Base-by-base conservation (phyloP, 2,113 vertebrate species). In the Meles meles region DNA sequence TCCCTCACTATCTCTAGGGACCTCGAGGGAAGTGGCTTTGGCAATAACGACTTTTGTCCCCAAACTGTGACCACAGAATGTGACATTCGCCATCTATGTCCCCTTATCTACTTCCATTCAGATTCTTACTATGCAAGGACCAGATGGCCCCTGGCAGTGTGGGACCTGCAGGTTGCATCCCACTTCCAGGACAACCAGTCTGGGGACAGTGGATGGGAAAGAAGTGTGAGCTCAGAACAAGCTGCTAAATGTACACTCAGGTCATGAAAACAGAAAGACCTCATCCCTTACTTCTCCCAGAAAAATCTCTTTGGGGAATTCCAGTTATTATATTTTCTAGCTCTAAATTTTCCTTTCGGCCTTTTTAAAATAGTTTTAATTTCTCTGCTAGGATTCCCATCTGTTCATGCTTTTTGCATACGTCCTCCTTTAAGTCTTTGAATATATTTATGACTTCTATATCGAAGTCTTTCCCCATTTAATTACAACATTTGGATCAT, bases 291-390 rank as follows among this genome's bases (percentile, higher is more conserved):
- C 13, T 76, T 86, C 84, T 96, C 71, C 82, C 93, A 82, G 92
- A 76, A 98, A 94, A 96, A 93, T 96, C 14, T 90, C 81, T 97
- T 65, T 95, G 61, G 86, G 91, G 42, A 87, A 29, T 74, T 74
- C 31, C 15, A 49, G 18, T 63, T 47, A 63, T 76, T 85, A 25
- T 85, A 49, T 42, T 85, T 63, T 49, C 55, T 85, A 4, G 4
- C 25, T 63, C 34, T 76, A 29, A 76, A 31, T 63, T 85, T 85
- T 76, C 55, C 81, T 42, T 63, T 63, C 52, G 34, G 55, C 34
- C 34, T 93, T 44, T 63, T 52, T 65, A 39, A 39, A 85, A 52
- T 63, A 92, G 37, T 85, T 93, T 85, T 57, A 76, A 17, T 63
- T 63, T 85, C 79, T 92, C 69, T 84, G 31, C 34, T 63, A 69